Base-by-base conservation (phyloP, 1,140 invertebrate species). In the Macrosteles quadrilineatus region DNA sequence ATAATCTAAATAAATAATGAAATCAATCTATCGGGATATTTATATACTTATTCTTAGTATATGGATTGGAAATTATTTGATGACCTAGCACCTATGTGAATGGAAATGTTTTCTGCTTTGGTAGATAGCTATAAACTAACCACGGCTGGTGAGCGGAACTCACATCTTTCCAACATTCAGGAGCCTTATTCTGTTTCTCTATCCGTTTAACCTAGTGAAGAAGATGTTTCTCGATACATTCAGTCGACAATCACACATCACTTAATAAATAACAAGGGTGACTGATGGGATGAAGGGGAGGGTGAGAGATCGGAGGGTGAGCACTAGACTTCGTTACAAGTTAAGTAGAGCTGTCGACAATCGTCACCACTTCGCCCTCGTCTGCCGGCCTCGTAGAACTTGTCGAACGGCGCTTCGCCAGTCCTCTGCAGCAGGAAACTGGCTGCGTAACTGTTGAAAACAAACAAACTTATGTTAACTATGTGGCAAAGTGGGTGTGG, bases 281-380 rank as follows among this genome's bases (percentile, higher is more conserved):
- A 59, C 55, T 59, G 55, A 59, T 12, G 55, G 55, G 47, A 19
- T 4, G 31, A 30, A 29, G 50, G 21, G 50, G 27, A 55, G 43
- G 30, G 21, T 55, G 53, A 21, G 30, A 68, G 67, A 68, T 68
- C 67, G 50, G 29, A 53, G n/a, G 25, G 31, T 59, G 50, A 23
- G 23, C 12, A 59, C 73, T 90, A 94, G 80, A 93, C 88, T 83
- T 94, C 91, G 80, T 95, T 95, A 80, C 94, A 96, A 76, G 93
- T 87, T 69, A 92, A 82, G 82, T 92, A 95, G 57, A 92, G 82
- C 76, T 90, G 87, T 75, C 88, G 86, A 76, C 94, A 96, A 77
- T 94, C 90, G 68, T 92, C 89, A 21, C 93, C 93, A 36, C 88
- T 89, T 77, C 93, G 86, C 25, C 94, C 94, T 71, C 89, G 83